These are phyloP conservation scores for Hippocampus barbouri DNA, from an alignment of 2,113 vertebrate species.

Conservation along the genomic window DNA sequence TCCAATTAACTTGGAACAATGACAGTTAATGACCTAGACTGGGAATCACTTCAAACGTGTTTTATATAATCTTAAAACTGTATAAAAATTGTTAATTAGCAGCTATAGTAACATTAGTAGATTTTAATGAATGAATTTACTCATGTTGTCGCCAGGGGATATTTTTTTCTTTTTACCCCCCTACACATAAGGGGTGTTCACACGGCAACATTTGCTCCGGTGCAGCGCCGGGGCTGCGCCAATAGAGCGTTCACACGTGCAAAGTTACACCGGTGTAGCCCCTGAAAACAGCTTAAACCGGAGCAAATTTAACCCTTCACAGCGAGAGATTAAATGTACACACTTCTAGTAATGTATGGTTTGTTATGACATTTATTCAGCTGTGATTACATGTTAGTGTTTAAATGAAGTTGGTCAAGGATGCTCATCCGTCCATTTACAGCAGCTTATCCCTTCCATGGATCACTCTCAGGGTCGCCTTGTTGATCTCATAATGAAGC, in stretches of 20 bases:
- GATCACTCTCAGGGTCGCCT: constrained; percentile 35
- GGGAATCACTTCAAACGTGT: background rate
- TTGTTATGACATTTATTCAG: background rate
- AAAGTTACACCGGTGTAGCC: too few species aligned
- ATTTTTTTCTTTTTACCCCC: too few species aligned
- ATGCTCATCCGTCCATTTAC: constrained; percentile 49
- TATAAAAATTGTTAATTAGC: too few species aligned
- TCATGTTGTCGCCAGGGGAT: too few species aligned
- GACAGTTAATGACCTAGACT: background rate
- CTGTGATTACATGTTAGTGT: constrained; percentile 19
- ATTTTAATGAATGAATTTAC: too few species aligned
- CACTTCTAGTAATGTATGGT: background rate
- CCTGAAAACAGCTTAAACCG: too few species aligned
- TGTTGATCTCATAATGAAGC: constrained; percentile 63
- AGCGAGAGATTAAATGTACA: background rate
- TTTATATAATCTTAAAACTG: background rate
- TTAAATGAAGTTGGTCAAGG: constrained; percentile 4
- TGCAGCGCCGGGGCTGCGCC: too few species aligned
- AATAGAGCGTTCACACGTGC: too few species aligned
- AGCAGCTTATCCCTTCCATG: constrained; percentile 50
- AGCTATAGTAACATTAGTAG: too few species aligned
- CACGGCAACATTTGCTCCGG: too few species aligned
- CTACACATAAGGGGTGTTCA: too few species aligned
- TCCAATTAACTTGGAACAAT: background rate
- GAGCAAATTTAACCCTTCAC: too few species aligned